phyloP scores from a whole-genome alignment of 2,888 invertebrate genomes.

The Hemithea aestivaria region DNA sequence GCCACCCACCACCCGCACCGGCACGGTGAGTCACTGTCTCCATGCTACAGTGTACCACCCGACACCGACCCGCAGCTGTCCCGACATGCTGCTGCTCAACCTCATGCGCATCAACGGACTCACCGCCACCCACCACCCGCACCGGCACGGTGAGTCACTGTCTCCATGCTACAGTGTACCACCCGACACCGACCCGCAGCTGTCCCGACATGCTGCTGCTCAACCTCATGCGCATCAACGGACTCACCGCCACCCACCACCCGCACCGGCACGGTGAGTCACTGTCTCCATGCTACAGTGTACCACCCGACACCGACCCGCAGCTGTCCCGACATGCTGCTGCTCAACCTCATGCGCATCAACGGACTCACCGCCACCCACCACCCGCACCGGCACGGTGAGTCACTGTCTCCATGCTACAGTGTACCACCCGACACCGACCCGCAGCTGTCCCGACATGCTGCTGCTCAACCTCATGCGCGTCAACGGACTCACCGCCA shows the following conservation, averaged over 20 bases:
- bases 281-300: too few species aligned
- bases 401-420: too few species aligned
- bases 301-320: conserved; percentile 49
- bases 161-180: too few species aligned
- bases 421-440: conserved; percentile 46
- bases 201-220: conserved; percentile 67
- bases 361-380: conserved; percentile 61
- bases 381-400: conserved; percentile 39
- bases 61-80: conserved; percentile 58
- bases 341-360: conserved; percentile 67
- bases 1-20: conserved; percentile 37
- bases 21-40: conserved; percentile 34
- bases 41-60: conserved; percentile 7
- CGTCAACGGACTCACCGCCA: conserved; percentile 64
- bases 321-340: conserved; percentile 66
- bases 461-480: conserved; percentile 67
- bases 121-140: conserved; percentile 42
- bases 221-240: conserved; percentile 69
- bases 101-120: conserved; percentile 69
- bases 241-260: conserved; percentile 52
- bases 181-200: conserved; percentile 51
- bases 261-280: conserved; percentile 40
- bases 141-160: conserved; percentile 36
- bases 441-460: conserved; percentile 66
- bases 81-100: conserved; percentile 64